A percentile compares a stretch with the other conserved stretches of the same genome.
Evolutionary conservation across 2,888 invertebrate genomes (phyloP).

Genomic region (Pimpla rufipes): DNA sequence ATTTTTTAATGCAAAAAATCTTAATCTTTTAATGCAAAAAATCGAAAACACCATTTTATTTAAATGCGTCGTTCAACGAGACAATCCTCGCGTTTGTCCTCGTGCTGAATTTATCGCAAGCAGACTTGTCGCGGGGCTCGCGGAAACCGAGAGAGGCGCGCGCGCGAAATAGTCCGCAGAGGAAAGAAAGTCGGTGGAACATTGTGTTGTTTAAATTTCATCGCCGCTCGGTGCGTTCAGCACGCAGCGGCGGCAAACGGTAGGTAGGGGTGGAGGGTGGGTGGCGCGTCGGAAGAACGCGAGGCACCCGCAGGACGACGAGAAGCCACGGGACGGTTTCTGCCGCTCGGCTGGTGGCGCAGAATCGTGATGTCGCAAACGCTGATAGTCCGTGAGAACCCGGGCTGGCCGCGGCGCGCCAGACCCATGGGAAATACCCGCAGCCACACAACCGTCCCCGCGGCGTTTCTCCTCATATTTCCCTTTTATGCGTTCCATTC

Average conservation of each 20-base stretch:
- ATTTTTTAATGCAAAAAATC: no score
- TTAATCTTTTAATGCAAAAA: no score
- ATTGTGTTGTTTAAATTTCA: constrained; percentile 81
- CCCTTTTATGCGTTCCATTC: constrained; percentile 84
- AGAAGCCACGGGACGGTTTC: constrained; percentile 31
- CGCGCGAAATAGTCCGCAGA: constrained; percentile 41
- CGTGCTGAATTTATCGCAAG: neutral
- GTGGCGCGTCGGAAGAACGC: constrained; percentile 23
- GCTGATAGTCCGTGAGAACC: constrained; percentile 57
- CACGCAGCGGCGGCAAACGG: neutral
- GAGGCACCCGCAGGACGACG: constrained; percentile 37
- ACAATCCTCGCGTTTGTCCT: neutral
- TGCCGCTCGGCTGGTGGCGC: neutral
- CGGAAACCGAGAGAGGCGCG: constrained; percentile 12
- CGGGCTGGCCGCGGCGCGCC: constrained; percentile 62
- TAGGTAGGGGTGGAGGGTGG: neutral
- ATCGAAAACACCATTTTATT: no score
- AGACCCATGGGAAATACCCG: constrained; percentile 81
- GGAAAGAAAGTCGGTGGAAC: constrained; percentile 45
- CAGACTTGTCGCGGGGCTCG: neutral
- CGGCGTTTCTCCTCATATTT: constrained; percentile 82
- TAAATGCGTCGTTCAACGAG: no score
- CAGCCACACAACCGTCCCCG: constrained; percentile 76
- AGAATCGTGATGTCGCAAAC: constrained; percentile 55
- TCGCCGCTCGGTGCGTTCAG: constrained; percentile 64